phyloP scores from a whole-genome alignment of 2,113 vertebrate genomes.

The Fregata magnificens region DNA sequence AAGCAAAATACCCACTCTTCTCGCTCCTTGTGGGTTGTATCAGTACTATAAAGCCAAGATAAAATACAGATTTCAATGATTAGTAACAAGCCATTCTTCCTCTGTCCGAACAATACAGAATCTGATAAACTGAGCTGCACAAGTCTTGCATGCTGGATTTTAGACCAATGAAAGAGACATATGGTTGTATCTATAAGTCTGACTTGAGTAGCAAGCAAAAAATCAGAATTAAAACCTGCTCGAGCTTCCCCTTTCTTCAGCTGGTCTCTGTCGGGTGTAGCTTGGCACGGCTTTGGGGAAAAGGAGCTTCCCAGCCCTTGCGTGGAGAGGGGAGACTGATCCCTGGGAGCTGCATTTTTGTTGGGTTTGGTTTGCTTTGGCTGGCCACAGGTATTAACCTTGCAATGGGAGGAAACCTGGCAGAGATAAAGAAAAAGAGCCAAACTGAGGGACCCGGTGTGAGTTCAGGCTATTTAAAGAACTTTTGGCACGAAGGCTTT shows the following conservation, averaged over 20 bases:
- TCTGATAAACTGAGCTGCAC: background rate
- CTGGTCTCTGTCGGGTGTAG: background rate
- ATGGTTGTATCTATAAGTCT: background rate
- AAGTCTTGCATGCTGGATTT: background rate
- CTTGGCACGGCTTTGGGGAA: background rate
- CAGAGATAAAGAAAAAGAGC: background rate
- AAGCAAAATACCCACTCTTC: background rate
- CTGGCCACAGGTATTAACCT: background rate
- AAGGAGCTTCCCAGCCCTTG: background rate
- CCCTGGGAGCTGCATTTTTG: background rate
- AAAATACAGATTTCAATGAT: background rate
- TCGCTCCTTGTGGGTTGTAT: fast-evolving
- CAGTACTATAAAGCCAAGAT: background rate
- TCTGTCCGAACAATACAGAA: background rate
- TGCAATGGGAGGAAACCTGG: background rate
- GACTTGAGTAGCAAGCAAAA: background rate
- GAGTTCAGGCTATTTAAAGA: background rate
- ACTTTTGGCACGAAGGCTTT: background rate
- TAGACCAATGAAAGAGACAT: background rate
- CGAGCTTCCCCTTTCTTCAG: background rate
- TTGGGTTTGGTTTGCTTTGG: background rate
- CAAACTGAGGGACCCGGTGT: background rate
- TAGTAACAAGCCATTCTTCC: background rate
- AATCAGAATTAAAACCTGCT: background rate
- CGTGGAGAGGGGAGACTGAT: background rate